phyloP scores from a whole-genome alignment of 2,113 vertebrate genomes.

The Nerophis lumbriciformis region DNA sequence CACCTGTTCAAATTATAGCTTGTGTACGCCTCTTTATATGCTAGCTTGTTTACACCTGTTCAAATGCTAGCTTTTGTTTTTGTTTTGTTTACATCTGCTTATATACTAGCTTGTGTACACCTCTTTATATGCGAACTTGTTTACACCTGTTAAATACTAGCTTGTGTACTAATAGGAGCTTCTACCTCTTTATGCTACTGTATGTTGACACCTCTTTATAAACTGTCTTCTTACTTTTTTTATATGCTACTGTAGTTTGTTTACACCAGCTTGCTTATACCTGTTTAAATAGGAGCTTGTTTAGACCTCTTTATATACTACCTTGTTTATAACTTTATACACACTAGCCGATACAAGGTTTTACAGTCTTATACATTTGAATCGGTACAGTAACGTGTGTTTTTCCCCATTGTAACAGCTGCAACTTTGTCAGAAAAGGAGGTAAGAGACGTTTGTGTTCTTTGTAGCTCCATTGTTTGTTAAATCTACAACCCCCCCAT shows the following conservation, averaged over 20 bases:
- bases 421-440: conserved; percentile 49
- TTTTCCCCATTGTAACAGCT: conserved; percentile 24
- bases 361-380: neutral
- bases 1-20: neutral
- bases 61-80: neutral
- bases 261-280: neutral
- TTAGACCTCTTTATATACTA: neutral
- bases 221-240: neutral
- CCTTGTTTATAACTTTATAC: too few species aligned
- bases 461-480: conserved; percentile 25
- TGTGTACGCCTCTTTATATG: neutral
- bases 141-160: too few species aligned
- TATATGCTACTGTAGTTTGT: neutral
- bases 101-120: neutral
- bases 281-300: neutral
- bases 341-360: neutral
- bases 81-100: neutral
- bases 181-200: neutral
- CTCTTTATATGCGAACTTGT: neutral
- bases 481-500: conserved; percentile 33
- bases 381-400: neutral
- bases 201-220: neutral
- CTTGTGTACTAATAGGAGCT: too few species aligned
- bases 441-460: conserved; percentile 41
- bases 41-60: neutral